Conservation (phyloP, 2,797 vertebrate genomes). For the Cetoscarus ocellatus region DNA sequence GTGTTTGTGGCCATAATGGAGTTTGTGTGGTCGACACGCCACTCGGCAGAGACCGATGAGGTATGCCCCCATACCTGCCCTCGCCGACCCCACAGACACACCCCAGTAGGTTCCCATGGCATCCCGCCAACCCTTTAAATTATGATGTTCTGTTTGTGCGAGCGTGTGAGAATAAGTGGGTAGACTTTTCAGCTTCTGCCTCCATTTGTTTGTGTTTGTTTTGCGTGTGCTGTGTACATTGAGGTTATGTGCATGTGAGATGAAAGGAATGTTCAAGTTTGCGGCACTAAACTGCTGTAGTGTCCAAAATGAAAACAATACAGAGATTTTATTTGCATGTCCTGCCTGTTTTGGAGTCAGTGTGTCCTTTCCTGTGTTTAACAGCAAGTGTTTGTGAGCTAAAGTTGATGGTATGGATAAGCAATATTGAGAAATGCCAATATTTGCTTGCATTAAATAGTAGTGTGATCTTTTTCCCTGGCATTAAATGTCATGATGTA, state of each 20-base stretch:
- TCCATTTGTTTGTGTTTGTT: conserved; percentile 50
- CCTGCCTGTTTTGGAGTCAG: conserved; percentile 55
- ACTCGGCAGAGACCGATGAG: conserved; percentile 93
- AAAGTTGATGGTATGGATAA: conserved; percentile 67
- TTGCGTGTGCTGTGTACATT: conserved; percentile 43
- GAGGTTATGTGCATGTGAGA: conserved; percentile 56
- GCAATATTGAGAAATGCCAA: conserved; percentile 83
- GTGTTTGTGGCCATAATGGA: conserved; percentile 96
- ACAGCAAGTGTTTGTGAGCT: conserved; percentile 71
- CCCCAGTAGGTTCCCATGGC: conserved; percentile 86
- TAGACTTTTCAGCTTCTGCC: conserved; percentile 52
- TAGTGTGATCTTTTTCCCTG: conserved; percentile 77
- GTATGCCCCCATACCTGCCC: conserved; percentile 87
- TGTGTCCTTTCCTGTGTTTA: conserved; percentile 61
- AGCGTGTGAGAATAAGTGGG: conserved; percentile 27
- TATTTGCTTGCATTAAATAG: conserved; percentile 81
- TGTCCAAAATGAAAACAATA: conserved; percentile 21
- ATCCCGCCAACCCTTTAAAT: conserved; percentile 75
- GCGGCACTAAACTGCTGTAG: conserved; percentile 49
- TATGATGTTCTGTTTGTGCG: conserved; percentile 53
- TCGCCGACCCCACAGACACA: conserved; percentile 83
- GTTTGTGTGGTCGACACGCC: conserved; percentile 94
- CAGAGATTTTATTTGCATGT: conserved; percentile 61
- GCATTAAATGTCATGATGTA: conserved; percentile 85
- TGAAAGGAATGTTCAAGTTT: conserved; percentile 58